Evolutionary conservation across 2,888 invertebrate genomes (phyloP), one percentile per base, ranked within the genome.

Genomic region (Agrochola circellaris): DNA sequence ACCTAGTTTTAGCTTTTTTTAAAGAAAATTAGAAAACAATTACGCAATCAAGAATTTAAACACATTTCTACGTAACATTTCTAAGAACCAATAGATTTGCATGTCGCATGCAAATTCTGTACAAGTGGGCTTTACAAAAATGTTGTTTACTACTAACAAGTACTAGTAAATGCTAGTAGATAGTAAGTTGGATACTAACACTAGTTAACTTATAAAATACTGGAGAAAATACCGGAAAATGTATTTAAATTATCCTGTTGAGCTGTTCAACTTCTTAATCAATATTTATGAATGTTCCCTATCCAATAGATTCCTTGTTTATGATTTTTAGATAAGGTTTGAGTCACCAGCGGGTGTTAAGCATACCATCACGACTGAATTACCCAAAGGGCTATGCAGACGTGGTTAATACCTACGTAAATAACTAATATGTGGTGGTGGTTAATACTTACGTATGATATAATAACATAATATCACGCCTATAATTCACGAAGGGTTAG

Each of bases 231-330:
- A 58, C 73, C n/a, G 51, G 73, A n/a, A 82, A 77, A 68, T 60
- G 20, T 60, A 79, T 73, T 54, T 13, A 64, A 71, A 78, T 78
- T n/a, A 62, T 48, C 62, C 54, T 26, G 51, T 65, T 72, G 54
- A 34, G 6, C 9, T 38, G n/a, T 66, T 62, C 20, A 61, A 61
- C 48, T 61, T 61, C 54, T 70, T 30, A 30, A 81, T 75, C 30
- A 69, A 80, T 81, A 70, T 80, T 81, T 56, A 82, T 82, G 54
- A 71, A 61, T 66, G 38, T 51, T 23, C 51, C 11, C 17, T 62
- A 62, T 73, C 73, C 23, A 60, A 65, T 48, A 17, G 38, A 66
- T 65, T 42, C 0, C 20, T 54, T 30, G 9, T 54, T 67, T 67
- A 48, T 62, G 23, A 26, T 54, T 73, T 60, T 26, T 54, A n/a